Evolutionary conservation across 2,888 invertebrate species (phyloP).

Genomic region (Neelides folsomi): DNA sequence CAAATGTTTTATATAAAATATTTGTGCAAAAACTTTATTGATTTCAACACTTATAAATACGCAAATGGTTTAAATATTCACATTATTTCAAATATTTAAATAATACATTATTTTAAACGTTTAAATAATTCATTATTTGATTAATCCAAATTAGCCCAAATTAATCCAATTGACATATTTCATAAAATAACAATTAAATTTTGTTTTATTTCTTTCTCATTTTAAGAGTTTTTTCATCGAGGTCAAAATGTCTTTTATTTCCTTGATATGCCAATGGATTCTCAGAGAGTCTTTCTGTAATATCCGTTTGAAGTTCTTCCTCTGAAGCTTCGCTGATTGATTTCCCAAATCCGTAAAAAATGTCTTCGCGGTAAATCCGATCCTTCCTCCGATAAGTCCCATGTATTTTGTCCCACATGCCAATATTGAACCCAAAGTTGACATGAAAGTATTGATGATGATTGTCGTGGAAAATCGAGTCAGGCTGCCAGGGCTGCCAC

Average conservation of each 20-base stretch:
- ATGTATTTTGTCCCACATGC: constrained; percentile 56
- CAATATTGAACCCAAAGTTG: constrained; percentile 61
- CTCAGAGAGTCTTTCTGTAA: constrained; percentile 41
- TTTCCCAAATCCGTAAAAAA: constrained; percentile 49
- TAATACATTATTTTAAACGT: no score
- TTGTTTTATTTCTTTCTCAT: background rate
- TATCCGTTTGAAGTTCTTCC: constrained; percentile 43
- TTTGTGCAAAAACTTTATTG: no score
- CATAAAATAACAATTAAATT: no score
- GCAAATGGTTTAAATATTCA: no score
- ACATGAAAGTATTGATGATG: constrained; percentile 67
- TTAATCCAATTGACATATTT: no score
- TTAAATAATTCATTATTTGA: no score
- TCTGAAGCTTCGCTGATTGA: constrained; percentile 42
- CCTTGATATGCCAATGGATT: constrained; percentile 41
- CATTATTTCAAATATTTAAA: no score
- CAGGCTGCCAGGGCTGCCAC: constrained; percentile 67
- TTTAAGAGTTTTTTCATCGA: constrained; percentile 19
- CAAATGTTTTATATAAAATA: no score
- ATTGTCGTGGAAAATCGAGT: constrained; percentile 60
- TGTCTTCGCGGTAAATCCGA: constrained; percentile 53
- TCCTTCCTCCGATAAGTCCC: constrained; percentile 52
- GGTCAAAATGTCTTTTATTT: constrained; percentile 37
- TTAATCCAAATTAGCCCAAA: no score
- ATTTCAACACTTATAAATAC: no score